phyloP scores from a whole-genome alignment of 1,140 invertebrate genomes.

The Drosophila nigrodunni region DNA sequence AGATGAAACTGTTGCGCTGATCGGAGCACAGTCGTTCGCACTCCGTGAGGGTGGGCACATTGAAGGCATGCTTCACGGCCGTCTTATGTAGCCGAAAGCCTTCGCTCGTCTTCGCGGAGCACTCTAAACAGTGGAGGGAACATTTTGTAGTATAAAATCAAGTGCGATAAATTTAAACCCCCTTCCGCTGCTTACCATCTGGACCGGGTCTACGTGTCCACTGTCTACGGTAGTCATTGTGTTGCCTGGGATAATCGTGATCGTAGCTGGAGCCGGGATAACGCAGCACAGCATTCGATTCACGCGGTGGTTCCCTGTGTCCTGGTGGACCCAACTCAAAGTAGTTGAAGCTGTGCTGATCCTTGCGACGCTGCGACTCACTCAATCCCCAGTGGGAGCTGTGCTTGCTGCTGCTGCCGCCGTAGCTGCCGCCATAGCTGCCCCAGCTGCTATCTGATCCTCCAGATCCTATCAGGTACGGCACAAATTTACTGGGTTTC shows the following conservation, averaged over 20 bases:
- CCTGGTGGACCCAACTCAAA: constrained; percentile 66
- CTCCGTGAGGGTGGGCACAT: constrained; percentile 88
- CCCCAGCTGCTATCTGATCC: constrained; percentile 68
- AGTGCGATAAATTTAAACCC: background rate
- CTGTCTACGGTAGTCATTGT: constrained; percentile 74
- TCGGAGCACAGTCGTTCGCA: constrained; percentile 90
- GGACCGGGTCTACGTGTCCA: constrained; percentile 79
- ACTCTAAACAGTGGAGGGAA: constrained; percentile 86
- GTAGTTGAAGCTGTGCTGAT: constrained; percentile 80
- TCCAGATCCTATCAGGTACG: constrained; percentile 70
- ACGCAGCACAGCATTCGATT: constrained; percentile 70
- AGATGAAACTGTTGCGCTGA: constrained; percentile 88
- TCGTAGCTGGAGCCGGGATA: constrained; percentile 80
- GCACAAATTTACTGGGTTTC: constrained; percentile 76
- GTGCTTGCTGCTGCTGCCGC: constrained; percentile 76
- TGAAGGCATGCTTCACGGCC: constrained; percentile 87
- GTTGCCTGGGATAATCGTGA: constrained; percentile 52
- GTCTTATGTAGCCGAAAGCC: constrained; percentile 89
- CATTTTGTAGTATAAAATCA: no score
- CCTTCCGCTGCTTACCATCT: constrained; percentile 63
- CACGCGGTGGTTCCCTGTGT: constrained; percentile 51
- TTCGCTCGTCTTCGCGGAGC: constrained; percentile 89
- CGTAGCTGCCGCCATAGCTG: constrained; percentile 84
- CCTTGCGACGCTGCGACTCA: constrained; percentile 74
- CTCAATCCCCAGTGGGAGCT: constrained; percentile 73